Evolutionary conservation across 1,140 invertebrate species (phyloP).

Genomic region (Coptotermes formosanus): DNA sequence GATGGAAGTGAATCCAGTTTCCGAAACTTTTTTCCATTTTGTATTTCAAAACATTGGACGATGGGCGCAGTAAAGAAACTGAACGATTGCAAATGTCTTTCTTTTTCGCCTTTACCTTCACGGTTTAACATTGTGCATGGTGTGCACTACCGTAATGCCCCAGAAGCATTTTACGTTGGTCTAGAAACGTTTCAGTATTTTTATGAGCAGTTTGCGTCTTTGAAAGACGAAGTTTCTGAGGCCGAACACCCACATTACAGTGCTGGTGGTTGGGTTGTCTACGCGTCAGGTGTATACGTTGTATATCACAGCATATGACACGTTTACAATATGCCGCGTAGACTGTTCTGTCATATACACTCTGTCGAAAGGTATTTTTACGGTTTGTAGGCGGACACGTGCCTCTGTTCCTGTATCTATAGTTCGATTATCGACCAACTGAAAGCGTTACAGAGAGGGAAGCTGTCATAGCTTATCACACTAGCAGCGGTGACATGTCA

Average conservation of each 20-base stretch:
- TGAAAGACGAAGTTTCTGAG: background rate
- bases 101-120: background rate
- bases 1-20: no score
- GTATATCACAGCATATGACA: background rate
- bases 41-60: no score
- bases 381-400: background rate
- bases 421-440: background rate
- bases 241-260: background rate
- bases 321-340: no score
- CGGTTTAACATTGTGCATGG: background rate
- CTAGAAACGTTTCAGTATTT: background rate
- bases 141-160: background rate
- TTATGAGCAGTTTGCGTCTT: background rate
- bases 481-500: background rate
- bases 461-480: background rate
- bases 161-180: background rate
- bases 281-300: background rate
- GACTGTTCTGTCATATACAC: background rate
- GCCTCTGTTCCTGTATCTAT: background rate
- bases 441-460: background rate
- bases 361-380: background rate
- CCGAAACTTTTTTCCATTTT: no score
- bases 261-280: background rate
- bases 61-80: background rate
- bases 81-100: background rate